Base-by-base conservation (phyloP, 35 echinoderm and acorn worm species). In the Heliocidaris erythrogramma region DNA sequence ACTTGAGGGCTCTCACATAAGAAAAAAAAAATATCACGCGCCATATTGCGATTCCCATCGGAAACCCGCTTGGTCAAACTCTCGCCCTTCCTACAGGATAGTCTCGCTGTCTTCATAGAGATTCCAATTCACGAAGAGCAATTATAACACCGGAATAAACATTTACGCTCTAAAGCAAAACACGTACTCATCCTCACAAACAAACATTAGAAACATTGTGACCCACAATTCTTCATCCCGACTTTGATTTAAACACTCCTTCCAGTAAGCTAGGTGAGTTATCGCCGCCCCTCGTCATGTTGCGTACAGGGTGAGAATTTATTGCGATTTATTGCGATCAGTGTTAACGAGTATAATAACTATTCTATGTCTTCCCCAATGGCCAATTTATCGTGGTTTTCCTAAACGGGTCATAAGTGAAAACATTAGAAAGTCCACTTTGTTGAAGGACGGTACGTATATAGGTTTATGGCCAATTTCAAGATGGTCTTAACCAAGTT, bases 301-400 rank as follows among this genome's bases (percentile, higher is more conserved):
- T 89, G 47, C 31, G 47, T 89, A 24, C 87, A 31, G 31, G 10
- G 87, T 89, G 87, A 32, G 31, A 89, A 89, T 89, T 89, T 89
- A 89, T 89, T 16, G 29, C 87, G 31, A 89, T 89, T 89, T 89
- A 89, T 89, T 16, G 29, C 87, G 31, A 89, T 89, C 31, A 35
- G 32, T 89, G 29, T 48, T 89, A 89, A 89, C 87, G 87, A 89
- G 87, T 89, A 89, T 48, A 89, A 89, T 89, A 89, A 89, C 87
- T n/a, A 30, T 16, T 48, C 16, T 88, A 48, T 89, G 87, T 89
- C 87, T 47, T 89, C 87, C 87, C 87, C 87, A 47, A 89, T 47
- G 87, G 47, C 87, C 87, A 89, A 89, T 89, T 89, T 47, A 89
- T 9, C 18, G 29, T 89, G 87, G 87, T 89, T 47, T 42, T 35